Percentiles rank a stretch among this genome's conserved stretches.
These are phyloP conservation scores for Exephanes ischioxanthus DNA, from an alignment of 2,888 invertebrate genomes.

Conservation along the genomic window DNA sequence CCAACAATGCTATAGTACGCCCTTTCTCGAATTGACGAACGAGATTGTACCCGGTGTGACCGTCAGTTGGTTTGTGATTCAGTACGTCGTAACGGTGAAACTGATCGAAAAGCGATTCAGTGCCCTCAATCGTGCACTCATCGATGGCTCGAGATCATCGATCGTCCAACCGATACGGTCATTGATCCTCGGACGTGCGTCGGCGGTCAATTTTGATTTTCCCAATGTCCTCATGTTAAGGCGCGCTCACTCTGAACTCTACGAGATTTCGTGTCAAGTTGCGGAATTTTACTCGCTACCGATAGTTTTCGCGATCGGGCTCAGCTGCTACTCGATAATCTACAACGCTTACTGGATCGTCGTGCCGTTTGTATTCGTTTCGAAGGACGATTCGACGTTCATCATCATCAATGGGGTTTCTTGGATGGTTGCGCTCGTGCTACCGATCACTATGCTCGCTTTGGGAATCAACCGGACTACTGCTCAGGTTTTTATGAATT, in stretches of 20 bases:
- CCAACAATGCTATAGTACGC: neutral
- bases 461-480: constrained; percentile 22
- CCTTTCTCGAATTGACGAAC: neutral
- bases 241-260: constrained; percentile 42
- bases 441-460: constrained; percentile 59
- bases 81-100: constrained; percentile 50
- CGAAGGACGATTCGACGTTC: neutral
- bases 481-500: constrained; percentile 38
- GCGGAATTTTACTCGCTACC: constrained; percentile 61
- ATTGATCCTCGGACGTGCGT: neutral
- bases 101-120: constrained; percentile 49
- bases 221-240: constrained; percentile 44
- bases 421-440: constrained; percentile 21
- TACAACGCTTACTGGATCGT: constrained; percentile 53
- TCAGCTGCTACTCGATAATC: constrained; percentile 36
- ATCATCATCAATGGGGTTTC: neutral
- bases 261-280: constrained; percentile 37
- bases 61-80: constrained; percentile 45
- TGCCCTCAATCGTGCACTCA: constrained; percentile 45
- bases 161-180: constrained; percentile 12
- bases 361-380: constrained; percentile 25
- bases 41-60: constrained; percentile 40
- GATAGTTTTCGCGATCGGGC: constrained; percentile 22
- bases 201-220: neutral
- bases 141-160: neutral